Evolutionary conservation across 2,113 vertebrate genomes (phyloP), one percentile per base, ranked within the genome.

Genomic region (Nymphicus hollandicus): DNA sequence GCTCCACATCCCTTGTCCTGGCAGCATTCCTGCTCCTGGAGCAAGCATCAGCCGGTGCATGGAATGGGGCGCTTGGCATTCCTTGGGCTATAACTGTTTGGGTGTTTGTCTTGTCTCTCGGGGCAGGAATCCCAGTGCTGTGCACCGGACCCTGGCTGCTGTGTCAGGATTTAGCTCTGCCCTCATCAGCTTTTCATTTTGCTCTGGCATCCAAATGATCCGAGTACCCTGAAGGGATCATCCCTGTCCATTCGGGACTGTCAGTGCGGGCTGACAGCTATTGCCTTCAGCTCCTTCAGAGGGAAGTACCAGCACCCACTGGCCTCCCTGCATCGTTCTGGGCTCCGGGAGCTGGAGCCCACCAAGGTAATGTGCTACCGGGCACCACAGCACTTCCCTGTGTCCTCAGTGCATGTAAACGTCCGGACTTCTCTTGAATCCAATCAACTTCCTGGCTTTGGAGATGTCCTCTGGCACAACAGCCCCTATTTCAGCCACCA

Each of bases 401-500:
- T 46, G 81, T 71, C 63, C 74, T 72, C 15, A 8, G 63, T 16
- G 69, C 2, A 0, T 46, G 77, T 23, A 12, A 58, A 33, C 7
- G 37, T 35, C 58, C 66, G n/a, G 71, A n/a, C 31, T n/a, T 76
- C 41, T 80, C 46, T 37, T 44, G 71, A 61, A 88, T 70, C 66
- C 49, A 52, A 77, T 77, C 58, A 80, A 16, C 17, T 61, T 47
- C 63, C 37, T 77, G 90, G 92, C 92, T 90, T 46, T 2, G 5
- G 79, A 25, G 66, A 3, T 77, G 53, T 27, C 76, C 91, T 88
- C 58, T 86, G 88, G 92, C 91, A 76, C 84, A 58, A 17, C 4
- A 37, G 13, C 66, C 53, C 31, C 0, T 0, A 0, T 37, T 70
- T 19, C 81, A 53, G 29, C 20, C 0, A 1, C 56, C 65, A 28